Conservation (phyloP, 2,113 vertebrate species). For the Ceyx melanurus region DNA sequence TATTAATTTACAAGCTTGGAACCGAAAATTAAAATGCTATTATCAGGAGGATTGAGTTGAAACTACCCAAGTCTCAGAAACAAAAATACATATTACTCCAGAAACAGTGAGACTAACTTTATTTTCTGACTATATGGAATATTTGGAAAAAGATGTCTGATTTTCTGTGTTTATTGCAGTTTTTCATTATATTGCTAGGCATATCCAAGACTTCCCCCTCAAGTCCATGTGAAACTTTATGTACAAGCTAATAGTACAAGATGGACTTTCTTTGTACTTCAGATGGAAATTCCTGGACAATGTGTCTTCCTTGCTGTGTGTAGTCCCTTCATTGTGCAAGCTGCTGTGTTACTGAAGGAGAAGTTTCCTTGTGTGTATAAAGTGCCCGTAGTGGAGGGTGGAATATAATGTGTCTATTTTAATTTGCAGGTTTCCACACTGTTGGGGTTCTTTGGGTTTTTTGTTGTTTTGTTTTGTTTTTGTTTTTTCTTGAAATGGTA, state of each 20-base stretch:
- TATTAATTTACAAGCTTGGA: neutral
- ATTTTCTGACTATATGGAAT: neutral
- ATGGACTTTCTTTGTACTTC: neutral
- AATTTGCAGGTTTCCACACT: constrained; percentile 41
- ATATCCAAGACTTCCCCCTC: neutral
- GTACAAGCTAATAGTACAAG: fast-evolving
- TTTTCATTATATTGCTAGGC: neutral
- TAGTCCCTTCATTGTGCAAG: neutral
- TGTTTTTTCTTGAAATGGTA: constrained; percentile 74
- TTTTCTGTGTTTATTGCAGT: neutral
- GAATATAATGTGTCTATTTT: neutral
- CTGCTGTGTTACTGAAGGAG: neutral
- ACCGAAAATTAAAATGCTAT: neutral
- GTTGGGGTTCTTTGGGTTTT: neutral
- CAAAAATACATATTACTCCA: neutral
- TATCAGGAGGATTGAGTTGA: neutral
- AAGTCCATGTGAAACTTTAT: neutral
- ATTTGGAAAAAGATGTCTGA: neutral
- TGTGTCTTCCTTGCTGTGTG: neutral
- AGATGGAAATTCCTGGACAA: neutral
- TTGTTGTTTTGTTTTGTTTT: too few species aligned
- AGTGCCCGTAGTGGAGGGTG: neutral
- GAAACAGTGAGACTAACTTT: neutral
- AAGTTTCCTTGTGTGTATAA: neutral
- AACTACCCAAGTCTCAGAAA: neutral